Base-by-base conservation (phyloP, 2,113 vertebrate species). In the Hiodon alosoides region DNA sequence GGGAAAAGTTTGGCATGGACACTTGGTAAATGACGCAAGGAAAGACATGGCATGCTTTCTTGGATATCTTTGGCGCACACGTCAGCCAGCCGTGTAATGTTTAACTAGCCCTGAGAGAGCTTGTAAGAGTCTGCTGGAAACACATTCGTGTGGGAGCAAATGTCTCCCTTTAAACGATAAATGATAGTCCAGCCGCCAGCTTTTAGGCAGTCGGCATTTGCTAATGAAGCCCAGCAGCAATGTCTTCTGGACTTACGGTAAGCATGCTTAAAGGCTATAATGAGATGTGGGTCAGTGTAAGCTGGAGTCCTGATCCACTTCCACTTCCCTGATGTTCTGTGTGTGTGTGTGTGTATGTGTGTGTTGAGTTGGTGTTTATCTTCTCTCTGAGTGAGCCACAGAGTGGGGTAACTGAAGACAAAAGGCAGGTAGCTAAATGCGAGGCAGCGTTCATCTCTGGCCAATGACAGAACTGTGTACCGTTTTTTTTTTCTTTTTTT, bases 201-300 rank as follows among this genome's bases (percentile, higher is more conserved):
- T 76, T 62, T 60, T 78, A 72, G 82, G 87, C 88, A 87, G 87
- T 84, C 87, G 85, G 86, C 86, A 84, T 82, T 82, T 83, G 77
- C 88, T 90, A 88, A 91, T 91, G 91, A 86, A 86, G 85, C 88
- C 83, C 87, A 86, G 87, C 86, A 87, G 85, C 86, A 85, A 86
- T 85, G 89, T 89, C 86, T 88, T 85, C 86, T 83, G 87, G 88
- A 89, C 88, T 91, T 90, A 90, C 86, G 84, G 85, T 90, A 90
- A 92, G 89, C 89, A 83, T 89, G 89, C 90, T 91, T 91, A 91
- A 84, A 87, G 66, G 89, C 89, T 91, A 89, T 90, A 92, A 90
- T 88, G 90, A 91, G 90, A 90, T 90, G 86, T 89, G 88, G 87
- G 87, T 90, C 88, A 89, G 87, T 87, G 87, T 79, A 79, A 57